phyloP scores from a whole-genome alignment of 2,797 vertebrate genomes.

The Muscicapa comitata region DNA sequence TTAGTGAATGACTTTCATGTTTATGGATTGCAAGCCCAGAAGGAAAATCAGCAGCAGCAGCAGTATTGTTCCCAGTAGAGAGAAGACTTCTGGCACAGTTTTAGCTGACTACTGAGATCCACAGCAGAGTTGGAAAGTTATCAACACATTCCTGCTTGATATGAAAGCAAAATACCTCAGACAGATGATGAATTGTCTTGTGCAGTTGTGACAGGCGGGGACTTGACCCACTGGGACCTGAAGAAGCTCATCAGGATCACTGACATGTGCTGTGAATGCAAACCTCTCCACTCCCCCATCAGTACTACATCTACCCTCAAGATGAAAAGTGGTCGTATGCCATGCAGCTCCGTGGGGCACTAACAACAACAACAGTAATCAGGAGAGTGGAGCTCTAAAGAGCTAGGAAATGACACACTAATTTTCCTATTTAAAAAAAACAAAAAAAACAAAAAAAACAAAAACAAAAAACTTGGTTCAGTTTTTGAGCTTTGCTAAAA shows the following conservation, averaged over 20 bases:
- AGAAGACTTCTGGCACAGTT: neutral
- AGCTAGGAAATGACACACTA: neutral
- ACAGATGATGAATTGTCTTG: neutral
- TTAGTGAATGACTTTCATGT: neutral
- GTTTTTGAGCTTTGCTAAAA: constrained; percentile 19
- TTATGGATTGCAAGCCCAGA: neutral
- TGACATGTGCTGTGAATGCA: neutral
- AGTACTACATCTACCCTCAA: neutral
- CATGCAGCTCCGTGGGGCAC: neutral
- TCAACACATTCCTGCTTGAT: neutral
- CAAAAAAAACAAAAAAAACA: neutral
- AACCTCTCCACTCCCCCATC: neutral
- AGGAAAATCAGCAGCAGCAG: neutral
- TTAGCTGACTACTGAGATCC: neutral
- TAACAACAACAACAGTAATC: neutral
- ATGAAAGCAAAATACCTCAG: neutral
- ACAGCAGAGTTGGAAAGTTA: neutral
- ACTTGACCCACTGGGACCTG: neutral
- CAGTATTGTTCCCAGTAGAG: neutral
- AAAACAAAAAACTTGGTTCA: neutral
- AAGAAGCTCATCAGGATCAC: neutral
- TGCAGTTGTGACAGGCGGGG: fast-evolving
- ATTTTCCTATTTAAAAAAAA: neutral
- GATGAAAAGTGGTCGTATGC: neutral
- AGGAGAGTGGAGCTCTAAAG: neutral